Evolutionary conservation across 2,113 vertebrate genomes (phyloP), one percentile per base, ranked within the genome.

Genomic region (Rattus rattus): DNA sequence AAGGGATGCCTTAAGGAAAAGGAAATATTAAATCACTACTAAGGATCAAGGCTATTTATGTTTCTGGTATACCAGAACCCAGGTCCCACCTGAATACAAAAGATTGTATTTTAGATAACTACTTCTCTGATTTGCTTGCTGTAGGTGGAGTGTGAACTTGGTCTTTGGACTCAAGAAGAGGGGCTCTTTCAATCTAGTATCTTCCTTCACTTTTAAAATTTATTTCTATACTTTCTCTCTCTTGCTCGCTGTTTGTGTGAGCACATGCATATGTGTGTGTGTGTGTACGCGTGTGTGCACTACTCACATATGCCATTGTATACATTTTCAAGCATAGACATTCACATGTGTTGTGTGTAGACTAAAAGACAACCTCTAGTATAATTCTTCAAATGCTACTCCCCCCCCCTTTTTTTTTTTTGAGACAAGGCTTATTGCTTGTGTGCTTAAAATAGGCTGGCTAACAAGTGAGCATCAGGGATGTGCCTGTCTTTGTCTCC

Each of bases 41-140:
- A 19, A 43, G 72, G 83, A 91, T 92, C 79, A 92, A 36, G 7
- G 19, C 33, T 6, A 75, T 26, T 69, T 65, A 72, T 83, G 8
- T 94, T 92, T 90, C 72, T 87, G 92, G 1, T 83, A 61, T 81
- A 75, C 6, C 79, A 81, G 63, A 91, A 81, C 7, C 70, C 61
- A 86, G 54, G 24, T 49, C 73, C 73, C 77, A 95, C 4, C 7
- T 69, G 70, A 69, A 11, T 26, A 63, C 13, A 16, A 17, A 43
- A n/a, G 54, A 39, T 12, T 56, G 20, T 56, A 43, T 8, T 61
- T 28, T 43, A 63, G 7, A 63, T 43, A 3, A 43, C 54, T 85
- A 79, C 61, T 63, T 10, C 7, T 16, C 30, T 33, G 36, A 43
- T 72, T 49, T n/a, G 24, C 77, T 95, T 90, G 36, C 67, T 52